A percentile compares a stretch with the other conserved stretches of the same genome.
Evolutionary conservation across 2,797 vertebrate species (phyloP).

Genomic region (Ciconia nigra): DNA sequence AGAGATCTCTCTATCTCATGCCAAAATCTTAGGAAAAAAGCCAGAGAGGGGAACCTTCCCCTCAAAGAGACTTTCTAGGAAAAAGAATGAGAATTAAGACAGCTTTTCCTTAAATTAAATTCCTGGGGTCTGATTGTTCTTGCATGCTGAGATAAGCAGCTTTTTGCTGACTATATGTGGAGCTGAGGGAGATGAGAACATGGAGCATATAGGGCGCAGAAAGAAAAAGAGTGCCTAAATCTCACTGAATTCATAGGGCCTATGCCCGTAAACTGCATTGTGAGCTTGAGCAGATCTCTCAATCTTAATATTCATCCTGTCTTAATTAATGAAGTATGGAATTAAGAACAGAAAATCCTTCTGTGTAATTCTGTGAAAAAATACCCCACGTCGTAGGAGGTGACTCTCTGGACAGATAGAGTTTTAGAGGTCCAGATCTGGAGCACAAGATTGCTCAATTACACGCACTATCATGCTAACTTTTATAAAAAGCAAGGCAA

Average conservation of each 20-base stretch:
- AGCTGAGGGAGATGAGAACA: not conserved
- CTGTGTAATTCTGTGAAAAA: not conserved
- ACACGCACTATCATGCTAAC: not conserved
- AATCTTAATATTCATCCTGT: not conserved
- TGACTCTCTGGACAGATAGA: not conserved
- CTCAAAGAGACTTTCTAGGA: not conserved
- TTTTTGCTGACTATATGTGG: not conserved
- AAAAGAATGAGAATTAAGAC: not conserved
- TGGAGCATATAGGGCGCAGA: not conserved
- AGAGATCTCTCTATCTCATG: not conserved
- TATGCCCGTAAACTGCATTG: not conserved
- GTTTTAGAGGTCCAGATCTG: not conserved
- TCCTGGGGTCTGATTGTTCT: not conserved
- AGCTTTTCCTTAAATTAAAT: not conserved
- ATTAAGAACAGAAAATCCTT: not conserved
- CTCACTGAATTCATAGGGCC: not conserved
- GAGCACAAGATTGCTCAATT: not conserved
- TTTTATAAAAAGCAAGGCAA: not conserved
- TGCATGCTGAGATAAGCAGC: not conserved
- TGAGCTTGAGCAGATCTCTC: not conserved
- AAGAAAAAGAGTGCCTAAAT: not conserved
- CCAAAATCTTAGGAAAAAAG: not conserved
- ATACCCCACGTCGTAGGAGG: not conserved
- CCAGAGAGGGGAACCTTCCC: not conserved
- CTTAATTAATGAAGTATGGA: not conserved